Evolutionary conservation across 2,113 vertebrate species (phyloP).

Genomic region (Pogona vitticeps): DNA sequence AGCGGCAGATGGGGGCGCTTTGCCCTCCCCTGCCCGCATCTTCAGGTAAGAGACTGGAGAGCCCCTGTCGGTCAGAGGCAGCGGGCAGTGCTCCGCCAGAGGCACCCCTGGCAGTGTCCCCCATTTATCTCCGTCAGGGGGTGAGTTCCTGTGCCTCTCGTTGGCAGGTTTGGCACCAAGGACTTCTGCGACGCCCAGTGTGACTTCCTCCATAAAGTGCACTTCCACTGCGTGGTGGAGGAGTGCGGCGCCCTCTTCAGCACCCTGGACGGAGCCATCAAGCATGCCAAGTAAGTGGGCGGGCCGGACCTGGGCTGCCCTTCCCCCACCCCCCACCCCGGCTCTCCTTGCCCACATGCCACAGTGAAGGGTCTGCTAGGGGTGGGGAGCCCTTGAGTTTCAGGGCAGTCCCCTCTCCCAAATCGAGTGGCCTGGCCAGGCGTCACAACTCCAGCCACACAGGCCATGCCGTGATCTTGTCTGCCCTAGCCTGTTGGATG

Average conservation of each 20-base stretch:
- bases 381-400: too few species aligned
- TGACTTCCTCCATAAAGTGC: constrained; percentile 95
- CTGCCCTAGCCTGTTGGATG: background rate
- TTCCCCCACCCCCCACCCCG: background rate
- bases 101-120: background rate
- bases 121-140: background rate
- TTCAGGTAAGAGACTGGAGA: background rate
- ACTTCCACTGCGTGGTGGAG: constrained; percentile 96
- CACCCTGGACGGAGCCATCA: constrained; percentile 96
- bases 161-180: constrained; percentile 90
- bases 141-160: constrained; percentile 29
- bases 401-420: background rate
- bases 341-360: too few species aligned
- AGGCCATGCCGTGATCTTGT: fast-evolving
- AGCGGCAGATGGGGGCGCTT: too few species aligned
- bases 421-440: background rate
- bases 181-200: constrained; percentile 94
- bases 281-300: constrained; percentile 92
- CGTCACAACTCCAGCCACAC: background rate
- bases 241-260: constrained; percentile 98
- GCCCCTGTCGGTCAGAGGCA: background rate
- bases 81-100: too few species aligned
- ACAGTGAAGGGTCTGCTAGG: background rate
- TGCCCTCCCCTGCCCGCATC: background rate
- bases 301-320: background rate